These are phyloP conservation scores for Anolis apletophallus DNA, from an alignment of 2,797 vertebrate species.

Conservation along the genomic window DNA sequence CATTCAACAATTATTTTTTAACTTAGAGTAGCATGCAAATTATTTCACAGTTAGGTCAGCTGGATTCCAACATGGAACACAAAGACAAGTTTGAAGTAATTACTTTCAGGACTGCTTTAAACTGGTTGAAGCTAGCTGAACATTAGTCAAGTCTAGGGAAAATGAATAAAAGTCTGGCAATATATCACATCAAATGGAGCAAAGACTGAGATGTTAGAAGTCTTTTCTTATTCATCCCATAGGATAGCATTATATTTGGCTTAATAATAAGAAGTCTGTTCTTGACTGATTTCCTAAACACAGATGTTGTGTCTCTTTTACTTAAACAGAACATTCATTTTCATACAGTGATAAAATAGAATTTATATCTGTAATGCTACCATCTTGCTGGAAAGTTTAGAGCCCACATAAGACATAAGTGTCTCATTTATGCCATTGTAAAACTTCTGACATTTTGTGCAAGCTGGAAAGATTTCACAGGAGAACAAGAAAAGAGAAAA, in stretches of 20 bases:
- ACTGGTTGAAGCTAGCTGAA: constrained; percentile 41
- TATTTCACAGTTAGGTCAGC: constrained; percentile 50
- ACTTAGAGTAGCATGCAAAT: constrained; percentile 35
- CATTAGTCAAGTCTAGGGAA: constrained; percentile 1
- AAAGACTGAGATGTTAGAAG: constrained; percentile 30
- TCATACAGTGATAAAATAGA: not conserved
- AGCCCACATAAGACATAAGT: not conserved
- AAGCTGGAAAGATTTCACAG: not conserved
- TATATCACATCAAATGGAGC: constrained; percentile 21
- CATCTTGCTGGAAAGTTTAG: not conserved
- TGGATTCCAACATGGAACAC: not conserved
- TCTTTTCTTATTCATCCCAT: constrained; percentile 31
- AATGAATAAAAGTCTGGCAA: constrained; percentile 13
- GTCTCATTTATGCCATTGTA: not conserved
- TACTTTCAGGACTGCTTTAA: constrained; percentile 30
- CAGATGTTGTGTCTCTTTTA: not conserved
- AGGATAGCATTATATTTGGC: constrained; percentile 19
- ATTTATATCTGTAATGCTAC: not conserved
- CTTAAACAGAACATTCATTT: not conserved
- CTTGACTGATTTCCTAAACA: not conserved
- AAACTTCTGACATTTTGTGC: not conserved
- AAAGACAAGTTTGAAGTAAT: constrained; percentile 49
- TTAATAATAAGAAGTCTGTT: constrained; percentile 41
- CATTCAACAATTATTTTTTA: constrained; percentile 37
- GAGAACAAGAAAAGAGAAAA: not conserved